Conservation (phyloP, 30 jellyfish, hydroid and myxozoan genomes). For the Nemopilema nomurai region DNA sequence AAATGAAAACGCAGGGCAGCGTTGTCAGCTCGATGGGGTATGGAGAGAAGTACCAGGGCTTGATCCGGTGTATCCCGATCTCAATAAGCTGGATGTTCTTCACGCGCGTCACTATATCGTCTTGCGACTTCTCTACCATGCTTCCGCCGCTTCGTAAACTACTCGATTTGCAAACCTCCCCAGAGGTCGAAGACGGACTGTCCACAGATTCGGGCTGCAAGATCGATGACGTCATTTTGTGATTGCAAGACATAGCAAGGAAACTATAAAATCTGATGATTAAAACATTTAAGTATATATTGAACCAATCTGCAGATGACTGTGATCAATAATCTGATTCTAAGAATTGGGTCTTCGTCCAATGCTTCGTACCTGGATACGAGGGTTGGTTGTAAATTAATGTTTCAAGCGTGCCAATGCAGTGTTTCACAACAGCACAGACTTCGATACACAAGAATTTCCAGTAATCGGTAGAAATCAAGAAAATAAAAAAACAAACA, state of each 20-base stretch:
- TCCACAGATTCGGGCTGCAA: constrained; percentile 80
- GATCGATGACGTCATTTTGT: background rate
- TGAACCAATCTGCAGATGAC: too few species aligned
- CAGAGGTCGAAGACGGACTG: constrained; percentile 79
- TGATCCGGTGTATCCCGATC: constrained; percentile 95
- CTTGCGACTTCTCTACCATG: constrained; percentile 90
- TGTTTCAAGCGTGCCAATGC: too few species aligned
- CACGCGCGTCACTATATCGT: constrained; percentile 95
- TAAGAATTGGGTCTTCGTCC: too few species aligned
- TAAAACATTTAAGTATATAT: too few species aligned
- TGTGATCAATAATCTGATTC: too few species aligned
- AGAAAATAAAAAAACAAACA: too few species aligned
- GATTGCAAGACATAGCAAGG: background rate
- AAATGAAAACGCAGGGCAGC: constrained; percentile 81
- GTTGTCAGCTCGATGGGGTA: constrained; percentile 91
- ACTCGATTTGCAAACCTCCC: constrained; percentile 82
- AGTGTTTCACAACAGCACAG: too few species aligned
- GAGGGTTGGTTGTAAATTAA: too few species aligned
- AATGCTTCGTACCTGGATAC: too few species aligned
- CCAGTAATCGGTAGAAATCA: too few species aligned
- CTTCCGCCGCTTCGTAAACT: constrained; percentile 95
- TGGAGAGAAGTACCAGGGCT: constrained; percentile 99
- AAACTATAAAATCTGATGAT: background rate
- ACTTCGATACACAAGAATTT: too few species aligned
- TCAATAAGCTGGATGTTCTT: constrained; percentile 92